Conservation (phyloP, 2,113 vertebrate genomes). For the Dromaius novaehollandiae region DNA sequence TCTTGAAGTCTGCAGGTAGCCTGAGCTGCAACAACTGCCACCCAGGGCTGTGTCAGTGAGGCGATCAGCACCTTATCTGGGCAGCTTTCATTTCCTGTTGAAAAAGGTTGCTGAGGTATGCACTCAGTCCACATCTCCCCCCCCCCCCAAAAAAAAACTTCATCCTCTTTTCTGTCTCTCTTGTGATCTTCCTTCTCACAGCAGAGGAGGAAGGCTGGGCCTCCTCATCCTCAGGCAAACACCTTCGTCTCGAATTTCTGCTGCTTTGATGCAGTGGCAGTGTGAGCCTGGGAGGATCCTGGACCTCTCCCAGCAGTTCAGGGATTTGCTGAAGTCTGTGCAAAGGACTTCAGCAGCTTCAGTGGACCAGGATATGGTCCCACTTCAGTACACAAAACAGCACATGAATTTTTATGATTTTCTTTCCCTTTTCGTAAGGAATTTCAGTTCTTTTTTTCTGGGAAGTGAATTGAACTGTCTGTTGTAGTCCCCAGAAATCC, state of each 20-base stretch:
- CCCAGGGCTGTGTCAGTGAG: conserved; percentile 52
- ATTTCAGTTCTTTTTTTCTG: neutral
- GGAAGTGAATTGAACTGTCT: neutral
- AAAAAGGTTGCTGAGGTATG: conserved; percentile 58
- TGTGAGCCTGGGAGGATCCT: accelerated
- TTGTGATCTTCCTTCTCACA: conserved; percentile 53
- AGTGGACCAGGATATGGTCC: neutral
- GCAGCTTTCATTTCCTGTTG: conserved; percentile 57
- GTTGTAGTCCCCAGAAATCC: neutral
- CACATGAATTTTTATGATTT: neutral
- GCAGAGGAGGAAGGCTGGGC: neutral
- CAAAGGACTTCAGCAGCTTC: neutral
- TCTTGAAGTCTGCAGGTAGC: conserved; percentile 49
- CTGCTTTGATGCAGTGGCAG: neutral
- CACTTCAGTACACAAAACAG: neutral
- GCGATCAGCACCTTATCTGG: conserved; percentile 58
- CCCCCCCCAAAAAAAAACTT: neutral
- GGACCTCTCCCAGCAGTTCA: neutral
- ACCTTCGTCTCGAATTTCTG: neutral
- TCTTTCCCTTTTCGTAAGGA: neutral
- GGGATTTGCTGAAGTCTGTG: neutral
- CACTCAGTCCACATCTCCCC: conserved; percentile 21
- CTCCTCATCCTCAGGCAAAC: neutral
- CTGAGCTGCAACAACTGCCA: conserved; percentile 35
- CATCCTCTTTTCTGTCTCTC: conserved; percentile 21